Percentiles rank a stretch among this genome's conserved stretches.
These are phyloP conservation scores for Sylvicola fuscatus DNA, from an alignment of 2,888 invertebrate species.

Conservation along the genomic window DNA sequence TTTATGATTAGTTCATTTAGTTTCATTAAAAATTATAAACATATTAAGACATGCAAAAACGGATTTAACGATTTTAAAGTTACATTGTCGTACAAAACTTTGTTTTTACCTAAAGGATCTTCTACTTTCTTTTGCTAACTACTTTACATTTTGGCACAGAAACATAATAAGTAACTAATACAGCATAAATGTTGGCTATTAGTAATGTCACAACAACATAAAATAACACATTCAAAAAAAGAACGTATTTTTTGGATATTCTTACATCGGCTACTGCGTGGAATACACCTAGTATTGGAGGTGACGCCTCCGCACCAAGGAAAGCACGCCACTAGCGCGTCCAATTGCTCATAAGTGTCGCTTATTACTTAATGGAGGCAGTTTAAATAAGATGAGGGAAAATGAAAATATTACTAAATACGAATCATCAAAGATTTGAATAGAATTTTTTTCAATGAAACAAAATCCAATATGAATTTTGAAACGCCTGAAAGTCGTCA, in stretches of 20 bases:
- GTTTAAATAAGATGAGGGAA: not conserved
- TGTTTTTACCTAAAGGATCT: conserved; percentile 1
- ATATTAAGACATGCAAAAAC: too few relatives aligned
- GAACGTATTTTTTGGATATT: conserved; percentile 7
- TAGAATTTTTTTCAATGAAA: too few relatives aligned
- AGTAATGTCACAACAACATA: not conserved
- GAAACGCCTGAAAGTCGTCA: too few relatives aligned
- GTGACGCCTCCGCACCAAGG: conserved; percentile 46
- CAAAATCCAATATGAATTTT: too few relatives aligned
- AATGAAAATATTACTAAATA: not conserved
- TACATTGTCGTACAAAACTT: too few relatives aligned
- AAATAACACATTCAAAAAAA: not conserved
- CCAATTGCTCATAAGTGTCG: conserved; percentile 54
- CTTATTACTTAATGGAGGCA: conserved; percentile 17
- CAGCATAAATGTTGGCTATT: too few relatives aligned
- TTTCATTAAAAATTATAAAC: too few relatives aligned
- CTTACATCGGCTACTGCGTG: conserved; percentile 42
- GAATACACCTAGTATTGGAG: conserved; percentile 37
- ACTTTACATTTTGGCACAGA: too few relatives aligned
- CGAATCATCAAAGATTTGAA: not conserved
- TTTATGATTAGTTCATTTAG: too few relatives aligned
- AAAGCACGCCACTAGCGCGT: conserved; percentile 55
- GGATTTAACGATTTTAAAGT: too few relatives aligned
- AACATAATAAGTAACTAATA: too few relatives aligned
- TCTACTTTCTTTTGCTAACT: too few relatives aligned